Evolutionary conservation across 2,113 vertebrate species (phyloP), one percentile per base, ranked within the genome.

Genomic region (Alethe castanea): DNA sequence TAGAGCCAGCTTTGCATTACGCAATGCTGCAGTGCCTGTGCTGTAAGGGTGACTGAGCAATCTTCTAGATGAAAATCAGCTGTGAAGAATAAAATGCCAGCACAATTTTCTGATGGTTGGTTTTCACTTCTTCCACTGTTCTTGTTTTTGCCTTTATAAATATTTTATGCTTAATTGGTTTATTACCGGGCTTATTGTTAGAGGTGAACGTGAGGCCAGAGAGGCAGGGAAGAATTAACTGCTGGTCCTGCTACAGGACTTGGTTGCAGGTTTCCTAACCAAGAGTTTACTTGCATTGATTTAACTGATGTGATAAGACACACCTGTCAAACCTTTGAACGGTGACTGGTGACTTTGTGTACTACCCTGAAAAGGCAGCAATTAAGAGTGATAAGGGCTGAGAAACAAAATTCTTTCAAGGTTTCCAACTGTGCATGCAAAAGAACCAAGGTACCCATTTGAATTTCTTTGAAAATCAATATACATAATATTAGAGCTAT

Each of bases 271-370:
- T 56, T 93, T 85, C 50, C 29, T 80, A 73, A 76, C 17, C 67
- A 54, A 52, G 24, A 16, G 19, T 83, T 88, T 86, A 83, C 71
- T 78, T 86, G 14, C 47, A 61, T 47, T 72, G 76, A 31, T 85
- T 83, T 93, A 77, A 90, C 40, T 93, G 85, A 96, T 88, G 36
- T 83, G 85, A 71, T 95, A 77, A 94, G 80, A 92, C 88, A 96
- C 29, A 81, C 61, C 81, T 88, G 67, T 77, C 87, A 95, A 57
- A 78, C 40, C 67, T 88, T 83, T 91, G 38, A 88, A 90, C 92
- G 81, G 82, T 83, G 82, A 18, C 60, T 52, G 17, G 81, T 91
- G 71, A 70, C 52, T 90, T 82, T 52, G 24, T 52, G 52, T 59
- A 56, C 26, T 65, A 26, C 33, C 7, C 77, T 87, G 65, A 56